These are phyloP conservation scores for Crenichthys baileyi DNA, from an alignment of 2,797 vertebrate species.

Conservation along the genomic window DNA sequence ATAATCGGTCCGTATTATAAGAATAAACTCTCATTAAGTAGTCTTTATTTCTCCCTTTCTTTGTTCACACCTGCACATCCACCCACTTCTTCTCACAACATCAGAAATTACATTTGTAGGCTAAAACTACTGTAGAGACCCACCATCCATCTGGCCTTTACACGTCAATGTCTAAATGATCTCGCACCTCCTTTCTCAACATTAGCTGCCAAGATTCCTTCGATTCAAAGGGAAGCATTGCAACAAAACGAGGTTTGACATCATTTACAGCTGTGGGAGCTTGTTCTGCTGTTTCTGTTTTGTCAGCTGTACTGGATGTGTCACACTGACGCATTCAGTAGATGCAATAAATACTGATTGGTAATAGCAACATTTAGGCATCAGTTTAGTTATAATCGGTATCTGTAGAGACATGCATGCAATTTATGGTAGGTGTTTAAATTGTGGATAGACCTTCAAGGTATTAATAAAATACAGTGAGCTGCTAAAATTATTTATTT, in stretches of 20 bases:
- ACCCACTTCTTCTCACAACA: constrained; percentile 31
- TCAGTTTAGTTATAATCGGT: constrained; percentile 11
- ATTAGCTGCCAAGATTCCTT: constrained; percentile 34
- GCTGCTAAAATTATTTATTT: not conserved
- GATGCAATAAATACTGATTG: constrained; percentile 23
- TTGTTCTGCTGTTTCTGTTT: constrained; percentile 16
- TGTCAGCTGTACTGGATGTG: constrained; percentile 33
- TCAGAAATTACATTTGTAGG: constrained; percentile 37
- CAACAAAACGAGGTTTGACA: constrained; percentile 50
- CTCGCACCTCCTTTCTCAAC: constrained; percentile 45
- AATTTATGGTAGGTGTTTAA: not conserved
- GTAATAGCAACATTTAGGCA: constrained; percentile 17
- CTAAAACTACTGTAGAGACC: constrained; percentile 42
- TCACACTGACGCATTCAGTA: constrained; percentile 38
- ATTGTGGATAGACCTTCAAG: no score
- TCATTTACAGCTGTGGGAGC: constrained; percentile 57
- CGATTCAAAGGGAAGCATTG: constrained; percentile 48
- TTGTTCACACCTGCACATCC: constrained; percentile 21
- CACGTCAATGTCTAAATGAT: constrained; percentile 53
- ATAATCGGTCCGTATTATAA: not conserved
- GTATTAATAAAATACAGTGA: not conserved
- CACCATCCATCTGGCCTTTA: constrained; percentile 63
- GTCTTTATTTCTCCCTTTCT: constrained; percentile 32
- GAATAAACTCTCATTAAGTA: not conserved
- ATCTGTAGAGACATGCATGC: not conserved